A percentile compares a stretch with the other conserved stretches of the same genome.
These are phyloP conservation scores for Pangasianodon gigas DNA, from an alignment of 2,113 vertebrate genomes.

Conservation along the genomic window DNA sequence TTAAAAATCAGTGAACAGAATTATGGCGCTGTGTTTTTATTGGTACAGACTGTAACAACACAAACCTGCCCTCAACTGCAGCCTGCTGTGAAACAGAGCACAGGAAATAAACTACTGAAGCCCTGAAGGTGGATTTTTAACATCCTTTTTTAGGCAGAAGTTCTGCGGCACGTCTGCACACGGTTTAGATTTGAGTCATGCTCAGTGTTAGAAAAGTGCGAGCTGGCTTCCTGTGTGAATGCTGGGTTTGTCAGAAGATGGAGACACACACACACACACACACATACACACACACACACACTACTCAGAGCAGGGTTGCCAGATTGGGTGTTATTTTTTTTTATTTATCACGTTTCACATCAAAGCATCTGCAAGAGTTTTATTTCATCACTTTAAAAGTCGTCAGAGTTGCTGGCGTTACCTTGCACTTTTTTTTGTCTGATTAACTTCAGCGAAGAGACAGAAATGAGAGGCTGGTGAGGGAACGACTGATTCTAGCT, in stretches of 20 bases:
- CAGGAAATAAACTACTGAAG: not conserved
- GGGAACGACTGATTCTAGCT: not conserved
- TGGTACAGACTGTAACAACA: not conserved
- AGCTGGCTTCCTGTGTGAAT: slow-evolving; percentile 38
- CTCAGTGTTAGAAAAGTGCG: not conserved
- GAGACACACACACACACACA: too few relatives aligned
- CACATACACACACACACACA: not conserved
- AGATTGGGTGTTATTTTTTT: not conserved
- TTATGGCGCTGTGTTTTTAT: not conserved
- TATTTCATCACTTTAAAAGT: not conserved
- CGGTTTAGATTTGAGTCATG: not conserved
- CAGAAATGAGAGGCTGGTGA: not conserved
- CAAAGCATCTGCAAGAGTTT: not conserved
- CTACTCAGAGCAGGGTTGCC: not conserved
- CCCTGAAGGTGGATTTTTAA: not conserved
- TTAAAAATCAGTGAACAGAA: not conserved
- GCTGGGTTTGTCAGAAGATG: not conserved
- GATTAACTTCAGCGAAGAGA: not conserved
- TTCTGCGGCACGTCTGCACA: not conserved
- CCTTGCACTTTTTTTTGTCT: not conserved
- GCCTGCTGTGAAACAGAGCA: not conserved
- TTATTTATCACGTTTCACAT: not conserved
- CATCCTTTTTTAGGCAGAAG: not conserved
- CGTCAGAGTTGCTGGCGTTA: not conserved
- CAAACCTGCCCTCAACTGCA: not conserved